Evolutionary conservation across 1,140 invertebrate species (phyloP), one percentile per base, ranked within the genome.

Genomic region (Heliconius himera): DNA sequence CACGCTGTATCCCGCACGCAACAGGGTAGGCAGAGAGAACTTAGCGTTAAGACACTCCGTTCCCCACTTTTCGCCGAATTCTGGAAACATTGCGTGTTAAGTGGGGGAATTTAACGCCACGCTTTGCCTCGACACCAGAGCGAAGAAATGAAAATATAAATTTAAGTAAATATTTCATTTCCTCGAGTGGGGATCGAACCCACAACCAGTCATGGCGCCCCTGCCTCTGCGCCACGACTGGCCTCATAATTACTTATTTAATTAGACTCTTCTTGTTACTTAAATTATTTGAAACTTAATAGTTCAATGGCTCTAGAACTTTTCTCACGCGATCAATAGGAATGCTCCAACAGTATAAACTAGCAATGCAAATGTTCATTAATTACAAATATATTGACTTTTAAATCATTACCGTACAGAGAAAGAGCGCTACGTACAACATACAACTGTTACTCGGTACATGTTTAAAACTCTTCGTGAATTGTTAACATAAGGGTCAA

Each of bases 331-430:
- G 76, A 56, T 46, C 22, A 56, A 26, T 4, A 20, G 71, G 73
- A 56, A 79, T 75, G 74, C 72, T 70, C 66, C 38, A 29, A 79
- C 74, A 72, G 78, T 79, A 66, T 29, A 13, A 26, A 66, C 60
- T 29, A 76, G 74, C 70, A 76, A 79, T 79, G 70, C 78, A 76
- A 76, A 76, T 79, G 60, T 41, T 56, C 70, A 76, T 72, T 79
- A 79, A 79, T 79, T 70, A 76, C 41, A 11, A 49, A 49, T 72
- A 71, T 76, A 79, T 78, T 78, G 77, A 78, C 72, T 78, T 78
- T 78, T 72, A 78, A 78, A 74, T 74, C 70, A 78, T 73, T 73
- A 41, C 38, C 56, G 36, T 54, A 22, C n/a, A 74, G 77, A 66
- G 76, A 73, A 78, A 73, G 71, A 74, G 71, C 60, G 60, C 26